Base-by-base conservation (phyloP, 1,140 invertebrate genomes). In the Calosoma granatense region DNA sequence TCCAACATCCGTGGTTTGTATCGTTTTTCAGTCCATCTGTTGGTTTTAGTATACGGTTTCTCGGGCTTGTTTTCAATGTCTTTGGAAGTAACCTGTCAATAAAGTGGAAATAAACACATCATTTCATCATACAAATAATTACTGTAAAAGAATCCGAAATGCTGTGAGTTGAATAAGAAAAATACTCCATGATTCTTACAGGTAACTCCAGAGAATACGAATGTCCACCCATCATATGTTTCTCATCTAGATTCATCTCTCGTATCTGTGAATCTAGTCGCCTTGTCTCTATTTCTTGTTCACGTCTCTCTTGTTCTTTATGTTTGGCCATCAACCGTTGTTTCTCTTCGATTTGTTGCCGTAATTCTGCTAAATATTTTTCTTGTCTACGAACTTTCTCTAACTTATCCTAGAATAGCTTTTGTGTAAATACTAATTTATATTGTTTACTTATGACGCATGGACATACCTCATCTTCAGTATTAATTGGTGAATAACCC, bases 211-310 rank as follows among this genome's bases (percentile, higher is more conserved):
- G 4, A 3, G 41, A 47, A 47, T 47, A 47, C 3, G 6, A 12
- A 11, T 17, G 41, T 12, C 41, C 3, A 11, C 41, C 41, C 4
- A 47, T 12, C 9, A 9, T 4, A 11, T 6, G 41, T 12, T 47
- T 47, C 4, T 47, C 41, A 47, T 47, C 41, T 4, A 12, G 9
- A 17, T 47, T 47, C 26, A 17, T 57, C 26, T 52, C 56, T 51
- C 41, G 61, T 55, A 80, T 59, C 58, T 80, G 78, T 59, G 78
- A 73, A 54, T 80, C 78, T 20, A 79, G 61, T 1, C 78, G 66
- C 26, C 74, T 66, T 67, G 77, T 78, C 59, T 79, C 77, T 2
- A 78, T 69, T 59, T 77, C 74, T 60, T 79, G 63, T 55, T 72
- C 67, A 17, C 63, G 52, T 9, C 67, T 56, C 30, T 72, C 70